Conservation (phyloP, 1,140 invertebrate genomes). For the Pentalonia nigronervosa region DNA sequence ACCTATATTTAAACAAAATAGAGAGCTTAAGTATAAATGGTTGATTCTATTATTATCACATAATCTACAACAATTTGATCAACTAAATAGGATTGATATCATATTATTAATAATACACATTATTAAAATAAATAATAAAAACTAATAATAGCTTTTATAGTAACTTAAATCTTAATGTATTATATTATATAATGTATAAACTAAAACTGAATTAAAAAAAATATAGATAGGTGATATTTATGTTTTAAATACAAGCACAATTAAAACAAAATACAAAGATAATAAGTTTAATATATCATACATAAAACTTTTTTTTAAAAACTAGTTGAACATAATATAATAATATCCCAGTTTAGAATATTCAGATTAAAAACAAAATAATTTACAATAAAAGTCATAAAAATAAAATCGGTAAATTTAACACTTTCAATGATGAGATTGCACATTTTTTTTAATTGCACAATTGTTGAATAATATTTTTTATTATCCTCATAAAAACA, state of each 20-base stretch:
- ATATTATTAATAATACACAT: not conserved
- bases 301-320: not conserved
- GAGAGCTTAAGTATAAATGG: not conserved
- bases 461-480: not conserved
- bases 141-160: not conserved
- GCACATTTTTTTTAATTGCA: conserved; percentile 37
- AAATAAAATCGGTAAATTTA: not conserved
- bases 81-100: not conserved
- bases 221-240: not conserved
- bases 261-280: not conserved
- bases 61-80: not conserved
- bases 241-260: not conserved
- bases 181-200: not conserved
- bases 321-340: not conserved
- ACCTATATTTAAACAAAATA: not conserved
- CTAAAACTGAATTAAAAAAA: not conserved
- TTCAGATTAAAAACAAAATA: not conserved
- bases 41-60: conserved; percentile 14
- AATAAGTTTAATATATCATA: not conserved
- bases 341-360: not conserved
- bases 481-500: not conserved
- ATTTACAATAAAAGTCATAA: not conserved
- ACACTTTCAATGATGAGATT: not conserved
- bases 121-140: not conserved
- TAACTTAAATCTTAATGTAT: not conserved